Percentiles rank a stretch among this genome's conserved stretches.
Conservation (phyloP, 2,888 invertebrate species). For the Leucoptera coffeella region DNA sequence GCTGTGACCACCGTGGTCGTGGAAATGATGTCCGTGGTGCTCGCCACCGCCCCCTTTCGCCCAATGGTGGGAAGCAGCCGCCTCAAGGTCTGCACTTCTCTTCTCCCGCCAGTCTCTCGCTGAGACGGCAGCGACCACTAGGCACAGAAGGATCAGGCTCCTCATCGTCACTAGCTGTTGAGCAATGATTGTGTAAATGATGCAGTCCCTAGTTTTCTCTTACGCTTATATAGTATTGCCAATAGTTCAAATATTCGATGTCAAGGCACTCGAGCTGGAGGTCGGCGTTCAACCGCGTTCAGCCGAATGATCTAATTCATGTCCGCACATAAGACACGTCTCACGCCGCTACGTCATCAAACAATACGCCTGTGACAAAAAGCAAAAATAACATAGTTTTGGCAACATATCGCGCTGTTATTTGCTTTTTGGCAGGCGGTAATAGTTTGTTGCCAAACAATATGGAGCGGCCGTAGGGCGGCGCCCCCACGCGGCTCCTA, state of each 20-base stretch:
- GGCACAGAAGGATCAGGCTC: conserved; percentile 20
- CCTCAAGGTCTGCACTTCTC: conserved; percentile 40
- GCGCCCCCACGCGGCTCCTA: too few relatives aligned
- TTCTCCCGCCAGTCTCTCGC: conserved; percentile 41
- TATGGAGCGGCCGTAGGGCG: too few relatives aligned
- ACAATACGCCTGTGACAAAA: too few relatives aligned
- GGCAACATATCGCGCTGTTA: too few relatives aligned
- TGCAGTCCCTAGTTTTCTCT: conserved; percentile 29
- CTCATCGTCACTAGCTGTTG: conserved; percentile 30
- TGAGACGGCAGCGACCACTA: conserved; percentile 28
- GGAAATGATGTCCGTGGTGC: conserved; percentile 56
- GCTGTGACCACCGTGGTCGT: conserved; percentile 58
- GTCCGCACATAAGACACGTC: too few relatives aligned
- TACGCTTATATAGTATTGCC: conserved; percentile 45
- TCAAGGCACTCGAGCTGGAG: conserved; percentile 36
- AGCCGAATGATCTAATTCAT: too few relatives aligned
- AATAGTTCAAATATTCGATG: conserved; percentile 30
- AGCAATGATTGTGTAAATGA: conserved; percentile 43
- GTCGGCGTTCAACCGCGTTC: conserved; percentile 14
- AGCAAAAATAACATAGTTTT: too few relatives aligned
- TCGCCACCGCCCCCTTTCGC: conserved; percentile 57
- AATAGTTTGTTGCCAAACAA: too few relatives aligned
- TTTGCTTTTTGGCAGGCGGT: too few relatives aligned
- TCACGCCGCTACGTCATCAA: too few relatives aligned
- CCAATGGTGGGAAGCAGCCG: conserved; percentile 42